Evolutionary conservation across 2,797 vertebrate genomes (phyloP).

Genomic region (Coreius guichenoti): DNA sequence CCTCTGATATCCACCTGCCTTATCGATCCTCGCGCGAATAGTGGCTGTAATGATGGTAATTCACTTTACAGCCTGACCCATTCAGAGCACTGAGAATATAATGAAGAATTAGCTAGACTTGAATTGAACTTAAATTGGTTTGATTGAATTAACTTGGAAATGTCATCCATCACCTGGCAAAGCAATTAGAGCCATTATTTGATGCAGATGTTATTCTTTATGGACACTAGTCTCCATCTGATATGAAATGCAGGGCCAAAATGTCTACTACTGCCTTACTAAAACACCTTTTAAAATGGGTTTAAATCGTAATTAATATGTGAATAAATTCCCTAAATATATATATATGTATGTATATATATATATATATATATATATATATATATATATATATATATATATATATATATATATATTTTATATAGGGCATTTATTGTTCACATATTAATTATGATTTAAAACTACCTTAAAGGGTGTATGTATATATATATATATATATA

Average conservation of each 20-base stretch:
- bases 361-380: no score
- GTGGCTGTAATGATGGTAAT: slow-evolving; percentile 57
- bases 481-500: no score
- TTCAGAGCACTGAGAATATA: slow-evolving; percentile 56
- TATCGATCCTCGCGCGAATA: slow-evolving; percentile 60
- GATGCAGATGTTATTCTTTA: slow-evolving; percentile 45
- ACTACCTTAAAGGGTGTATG: no score
- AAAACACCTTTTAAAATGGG: neutral
- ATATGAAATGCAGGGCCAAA: slow-evolving; percentile 48
- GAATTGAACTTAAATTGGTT: slow-evolving; percentile 58
- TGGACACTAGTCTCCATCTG: slow-evolving; percentile 50
- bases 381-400: neutral
- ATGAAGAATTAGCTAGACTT: slow-evolving; percentile 58
- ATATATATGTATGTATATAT: neutral
- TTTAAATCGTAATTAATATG: neutral
- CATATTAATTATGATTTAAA: no score
- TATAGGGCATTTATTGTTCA: no score
- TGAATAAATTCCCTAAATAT: neutral
- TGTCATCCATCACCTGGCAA: slow-evolving; percentile 59
- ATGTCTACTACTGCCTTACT: slow-evolving; percentile 10
- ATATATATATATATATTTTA: no score
- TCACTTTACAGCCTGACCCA: slow-evolving; percentile 54
- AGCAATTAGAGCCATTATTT: slow-evolving; percentile 54
- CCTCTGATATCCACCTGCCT: slow-evolving; percentile 57
- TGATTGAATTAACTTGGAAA: slow-evolving; percentile 63